phyloP scores from a whole-genome alignment of 2,113 vertebrate species.

The Cyrtonyx montezumae region DNA sequence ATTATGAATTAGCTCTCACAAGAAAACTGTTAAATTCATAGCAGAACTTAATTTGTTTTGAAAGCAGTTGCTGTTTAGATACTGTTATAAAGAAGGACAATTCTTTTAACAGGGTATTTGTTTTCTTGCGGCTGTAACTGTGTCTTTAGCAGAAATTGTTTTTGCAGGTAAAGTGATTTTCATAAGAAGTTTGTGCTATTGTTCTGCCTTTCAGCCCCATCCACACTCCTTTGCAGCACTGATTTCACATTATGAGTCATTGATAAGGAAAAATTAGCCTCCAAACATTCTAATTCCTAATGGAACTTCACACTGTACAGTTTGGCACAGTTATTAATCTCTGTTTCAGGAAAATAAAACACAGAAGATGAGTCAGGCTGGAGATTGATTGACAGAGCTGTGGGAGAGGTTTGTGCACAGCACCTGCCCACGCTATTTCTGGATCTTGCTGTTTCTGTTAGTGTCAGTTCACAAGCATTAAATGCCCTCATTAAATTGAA shows the following conservation, averaged over 20 bases:
- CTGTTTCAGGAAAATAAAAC: neutral
- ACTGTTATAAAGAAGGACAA: neutral
- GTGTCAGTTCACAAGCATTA: neutral
- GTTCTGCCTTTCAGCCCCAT: neutral
- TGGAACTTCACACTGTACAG: neutral
- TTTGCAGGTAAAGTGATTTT: neutral
- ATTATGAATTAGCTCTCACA: neutral
- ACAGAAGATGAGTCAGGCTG: constrained; percentile 39
- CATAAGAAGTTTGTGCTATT: neutral
- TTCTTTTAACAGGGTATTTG: neutral
- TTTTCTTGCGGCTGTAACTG: neutral
- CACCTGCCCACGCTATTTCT: constrained; percentile 52
- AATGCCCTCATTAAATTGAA: neutral
- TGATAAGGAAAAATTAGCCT: neutral
- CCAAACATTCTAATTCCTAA: neutral
- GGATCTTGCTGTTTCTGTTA: neutral
- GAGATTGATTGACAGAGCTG: constrained; percentile 26
- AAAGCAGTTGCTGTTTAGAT: neutral
- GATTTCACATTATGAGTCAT: neutral
- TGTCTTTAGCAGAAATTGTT: neutral
- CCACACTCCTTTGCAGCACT: neutral
- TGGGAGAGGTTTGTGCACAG: constrained; percentile 7
- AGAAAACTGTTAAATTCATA: neutral
- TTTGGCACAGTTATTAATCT: constrained; percentile 7
- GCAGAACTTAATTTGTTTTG: neutral